Evolutionary conservation across 2,113 vertebrate genomes (phyloP), one percentile per base, ranked within the genome.

Genomic region (Hystrix brachyura): DNA sequence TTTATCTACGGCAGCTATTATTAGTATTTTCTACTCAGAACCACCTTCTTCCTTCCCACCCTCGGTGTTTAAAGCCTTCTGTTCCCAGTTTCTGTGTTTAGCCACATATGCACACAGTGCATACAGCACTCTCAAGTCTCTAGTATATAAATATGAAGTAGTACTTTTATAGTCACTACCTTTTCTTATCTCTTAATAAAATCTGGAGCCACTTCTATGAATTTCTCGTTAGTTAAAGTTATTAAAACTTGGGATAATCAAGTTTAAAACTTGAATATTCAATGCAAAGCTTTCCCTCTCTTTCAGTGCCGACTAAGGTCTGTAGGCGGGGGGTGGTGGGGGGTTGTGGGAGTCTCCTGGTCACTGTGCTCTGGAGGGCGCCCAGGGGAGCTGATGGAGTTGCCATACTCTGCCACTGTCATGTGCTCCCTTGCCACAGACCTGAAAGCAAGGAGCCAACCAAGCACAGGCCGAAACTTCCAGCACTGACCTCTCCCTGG

Each of bases 111-210:
- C 38, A 76, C 65, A 79, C 2, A 72, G 64, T 55, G 62, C 71
- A 71, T 46, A 64, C 5, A n/a, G n/a, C 81, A 19, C 46, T 87
- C 64, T 74, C 78, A 82, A 32, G 34, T 82, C 12, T 57, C 57
- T 76, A 38, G 48, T 65, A 82, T 59, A 59, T 48, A 92, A 48
- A 76, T 55, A 71, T 55, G 64, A 72, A 86, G 60, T 46, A 11
- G n/a, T 32, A 23, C 76, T 92, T 92, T 88, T 81, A 8, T 5
- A 34, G 14, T 86, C 19, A 86, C 67, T 25, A 74, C 38, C 82
- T 95, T 93, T 95, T 76, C 76, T 76, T 48, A 62, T 60, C 51
- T 84, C 51, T 69, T 85, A 78, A 84, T 23, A 71, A 83, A 5
- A 72, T 64, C 72, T 18, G 27, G 51, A 62, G 46, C 21, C 18